Evolutionary conservation across 2,113 vertebrate species (phyloP), one percentile per base, ranked within the genome.

Genomic region (Halcyon senegalensis): DNA sequence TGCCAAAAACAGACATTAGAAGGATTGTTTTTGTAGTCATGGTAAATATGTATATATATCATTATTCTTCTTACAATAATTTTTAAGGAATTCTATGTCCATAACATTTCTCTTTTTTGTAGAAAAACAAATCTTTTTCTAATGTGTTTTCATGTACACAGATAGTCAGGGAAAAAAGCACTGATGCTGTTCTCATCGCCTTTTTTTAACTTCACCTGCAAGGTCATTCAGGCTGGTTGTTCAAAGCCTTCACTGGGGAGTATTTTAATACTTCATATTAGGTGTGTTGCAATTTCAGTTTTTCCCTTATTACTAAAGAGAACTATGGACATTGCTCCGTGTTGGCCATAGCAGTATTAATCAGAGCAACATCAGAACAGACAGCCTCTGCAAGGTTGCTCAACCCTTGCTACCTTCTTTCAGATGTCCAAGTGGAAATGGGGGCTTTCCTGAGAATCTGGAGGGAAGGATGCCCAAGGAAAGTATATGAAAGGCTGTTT

Each of bases 291-390:
- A 85, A 53, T 76, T 37, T 48, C 74, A 80, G 50, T 27, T 75
- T 94, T 75, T 94, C 41, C 35, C 31, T 58, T 76, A 50, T 83
- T 76, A 68, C 44, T 33, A 75, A 44, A 56, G 39, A 24, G 39
- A 64, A 43, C 28, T n/a, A 5, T n/a, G 39, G 39, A n/a, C 55
- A 83, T 62, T 55, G 24, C 41, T 55, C 5, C 20, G 10, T 58
- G 20, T 35, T 75, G 44, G 27, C 62, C 50, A 13, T 28, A 48
- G 37, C 48, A 79, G 25, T 35, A 92, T 87, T 87, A 89, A 83
- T 85, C 93, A 82, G 50, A 85, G 75, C 78, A 83, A 76, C 41
- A 9, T 76, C 74, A 66, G 58, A 73, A 44, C 43, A 75, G 37
- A 11, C 23, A 62, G 13, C 24, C 23, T 87, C 16, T 73, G 2